phyloP scores from a whole-genome alignment of 2,888 invertebrate species.

The Tuta absoluta region DNA sequence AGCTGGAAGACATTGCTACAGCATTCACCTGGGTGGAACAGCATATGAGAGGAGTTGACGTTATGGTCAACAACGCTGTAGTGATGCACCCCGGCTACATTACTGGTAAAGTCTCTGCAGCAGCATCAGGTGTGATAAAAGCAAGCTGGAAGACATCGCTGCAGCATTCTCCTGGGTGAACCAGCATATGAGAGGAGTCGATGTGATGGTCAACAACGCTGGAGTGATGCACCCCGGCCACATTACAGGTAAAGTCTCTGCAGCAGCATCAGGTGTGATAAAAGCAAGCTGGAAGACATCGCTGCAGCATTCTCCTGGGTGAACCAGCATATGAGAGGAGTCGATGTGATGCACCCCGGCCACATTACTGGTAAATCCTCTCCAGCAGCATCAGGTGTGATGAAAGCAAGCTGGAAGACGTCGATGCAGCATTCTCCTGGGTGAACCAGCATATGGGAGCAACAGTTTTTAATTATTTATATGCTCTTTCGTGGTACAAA shows the following conservation, averaged over 20 bases:
- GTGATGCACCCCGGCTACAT: constrained; percentile 43
- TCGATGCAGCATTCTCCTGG: constrained; percentile 35
- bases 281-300: constrained; percentile 44
- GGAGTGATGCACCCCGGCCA: too few species aligned
- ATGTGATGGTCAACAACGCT: constrained; percentile 61
- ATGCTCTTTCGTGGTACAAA: too few species aligned
- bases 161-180: constrained; percentile 43
- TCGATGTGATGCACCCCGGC: constrained; percentile 47
- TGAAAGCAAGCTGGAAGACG: constrained; percentile 42
- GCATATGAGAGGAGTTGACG: constrained; percentile 46
- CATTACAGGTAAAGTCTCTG: too few species aligned
- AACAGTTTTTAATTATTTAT: too few species aligned
- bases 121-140: constrained; percentile 51
- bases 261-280: too few species aligned
- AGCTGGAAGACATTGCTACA: constrained; percentile 32
- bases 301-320: constrained; percentile 49
- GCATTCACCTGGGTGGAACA: constrained; percentile 46
- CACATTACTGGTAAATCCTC: constrained; percentile 42
- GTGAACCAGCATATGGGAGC: constrained; percentile 47
- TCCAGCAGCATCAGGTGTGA: too few species aligned
- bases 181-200: constrained; percentile 46
- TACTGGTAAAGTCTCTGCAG: constrained; percentile 40
- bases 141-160: constrained; percentile 35
- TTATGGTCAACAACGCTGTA: constrained; percentile 62
- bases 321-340: constrained; percentile 47